A percentile compares a stretch with the other conserved stretches of the same genome.
Evolutionary conservation across 2,113 vertebrate species (phyloP).

Genomic region (Myiozetetes cayanensis): DNA sequence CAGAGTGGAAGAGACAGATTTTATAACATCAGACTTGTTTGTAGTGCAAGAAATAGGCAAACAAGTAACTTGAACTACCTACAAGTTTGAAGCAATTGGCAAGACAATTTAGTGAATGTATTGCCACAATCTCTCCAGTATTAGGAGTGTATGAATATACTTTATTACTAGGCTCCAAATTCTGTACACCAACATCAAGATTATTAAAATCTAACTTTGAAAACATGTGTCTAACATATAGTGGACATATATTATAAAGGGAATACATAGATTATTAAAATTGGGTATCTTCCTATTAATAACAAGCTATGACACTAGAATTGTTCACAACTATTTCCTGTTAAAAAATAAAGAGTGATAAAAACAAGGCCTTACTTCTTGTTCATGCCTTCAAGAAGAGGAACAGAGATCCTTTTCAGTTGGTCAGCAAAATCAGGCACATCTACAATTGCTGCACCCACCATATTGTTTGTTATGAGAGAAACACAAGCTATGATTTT

Average conservation of each 20-base stretch:
- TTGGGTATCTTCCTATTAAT: background rate
- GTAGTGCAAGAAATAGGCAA: background rate
- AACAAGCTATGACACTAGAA: background rate
- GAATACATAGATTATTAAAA: background rate
- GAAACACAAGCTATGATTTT: conserved; percentile 84
- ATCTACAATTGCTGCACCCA: conserved; percentile 79
- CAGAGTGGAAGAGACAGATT: background rate
- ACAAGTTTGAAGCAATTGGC: background rate
- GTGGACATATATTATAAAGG: background rate
- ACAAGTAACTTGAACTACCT: background rate
- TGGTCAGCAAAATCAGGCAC: conserved; percentile 78
- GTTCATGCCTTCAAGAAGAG: conserved; percentile 89
- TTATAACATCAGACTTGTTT: background rate
- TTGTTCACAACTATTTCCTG: background rate
- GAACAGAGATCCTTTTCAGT: conserved; percentile 83
- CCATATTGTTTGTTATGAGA: conserved; percentile 85
- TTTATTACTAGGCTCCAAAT: background rate
- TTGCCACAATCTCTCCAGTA: background rate
- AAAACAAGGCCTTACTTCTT: conserved; percentile 78
- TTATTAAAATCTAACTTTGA: background rate
- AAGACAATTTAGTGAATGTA: background rate
- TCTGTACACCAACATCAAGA: background rate
- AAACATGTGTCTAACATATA: background rate
- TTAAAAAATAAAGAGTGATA: background rate
- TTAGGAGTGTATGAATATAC: background rate